Conservation (phyloP, 2,113 vertebrate genomes). For the Centropus unirufus region DNA sequence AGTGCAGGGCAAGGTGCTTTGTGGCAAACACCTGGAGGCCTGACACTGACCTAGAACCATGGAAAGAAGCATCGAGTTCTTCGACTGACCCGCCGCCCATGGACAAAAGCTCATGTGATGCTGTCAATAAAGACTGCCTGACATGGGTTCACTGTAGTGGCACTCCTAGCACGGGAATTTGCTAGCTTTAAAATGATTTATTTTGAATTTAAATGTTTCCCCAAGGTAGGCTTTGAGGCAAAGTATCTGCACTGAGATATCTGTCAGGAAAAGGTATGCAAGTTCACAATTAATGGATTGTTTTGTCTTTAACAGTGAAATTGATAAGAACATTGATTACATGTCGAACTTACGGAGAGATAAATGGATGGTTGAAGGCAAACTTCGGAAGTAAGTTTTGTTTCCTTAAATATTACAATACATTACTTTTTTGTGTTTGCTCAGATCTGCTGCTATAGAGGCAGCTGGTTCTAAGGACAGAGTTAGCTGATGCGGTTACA, state of each 20-base stretch:
- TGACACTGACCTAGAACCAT: background rate
- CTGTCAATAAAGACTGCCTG: background rate
- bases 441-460: background rate
- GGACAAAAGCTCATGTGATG: background rate
- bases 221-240: background rate
- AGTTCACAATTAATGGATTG: background rate
- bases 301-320: constrained; percentile 88
- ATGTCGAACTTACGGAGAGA: constrained; percentile 96
- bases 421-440: background rate
- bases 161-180: background rate
- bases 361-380: constrained; percentile 94
- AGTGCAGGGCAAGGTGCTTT: background rate
- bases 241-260: background rate
- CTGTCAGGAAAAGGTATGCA: background rate
- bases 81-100: background rate
- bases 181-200: background rate
- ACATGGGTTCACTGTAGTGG: rapidly evolving
- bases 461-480: background rate
- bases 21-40: background rate
- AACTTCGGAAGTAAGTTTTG: constrained; percentile 93
- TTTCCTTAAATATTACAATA: constrained; percentile 43
- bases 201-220: background rate
- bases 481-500: background rate
- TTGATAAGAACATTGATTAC: constrained; percentile 95
- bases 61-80: background rate